Percentiles rank a stretch among this genome's conserved stretches.
Evolutionary conservation across 2,888 invertebrate genomes (phyloP).

Genomic region (Oasisia sp.): DNA sequence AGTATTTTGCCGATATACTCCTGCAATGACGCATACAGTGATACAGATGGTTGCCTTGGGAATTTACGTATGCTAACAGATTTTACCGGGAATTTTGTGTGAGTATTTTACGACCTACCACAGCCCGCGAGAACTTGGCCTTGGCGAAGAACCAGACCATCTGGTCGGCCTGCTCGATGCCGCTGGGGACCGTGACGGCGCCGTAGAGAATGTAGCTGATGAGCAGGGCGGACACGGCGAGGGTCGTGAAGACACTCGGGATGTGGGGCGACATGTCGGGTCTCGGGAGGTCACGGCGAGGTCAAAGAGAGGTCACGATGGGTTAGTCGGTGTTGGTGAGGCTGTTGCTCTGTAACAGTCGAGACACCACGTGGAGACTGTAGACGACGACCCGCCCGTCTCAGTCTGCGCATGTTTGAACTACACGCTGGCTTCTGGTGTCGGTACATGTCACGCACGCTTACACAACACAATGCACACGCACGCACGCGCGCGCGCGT

Average conservation of each 20-base stretch:
- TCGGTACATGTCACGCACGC: too few relatives aligned
- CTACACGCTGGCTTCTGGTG: too few relatives aligned
- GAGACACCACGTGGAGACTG: background rate
- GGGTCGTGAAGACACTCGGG: background rate
- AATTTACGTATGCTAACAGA: too few relatives aligned
- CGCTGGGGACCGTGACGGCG: slow-evolving; percentile 19
- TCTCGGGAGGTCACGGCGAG: background rate
- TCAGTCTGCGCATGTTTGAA: too few relatives aligned
- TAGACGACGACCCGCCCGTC: too few relatives aligned
- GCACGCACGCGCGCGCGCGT: too few relatives aligned
- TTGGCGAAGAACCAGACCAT: slow-evolving; percentile 31
- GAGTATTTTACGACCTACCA: slow-evolving; percentile 22
- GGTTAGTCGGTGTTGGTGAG: background rate
- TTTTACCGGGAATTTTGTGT: too few relatives aligned
- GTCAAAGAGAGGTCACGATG: background rate
- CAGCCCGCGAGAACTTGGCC: slow-evolving; percentile 26
- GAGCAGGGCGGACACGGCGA: slow-evolving; percentile 1
- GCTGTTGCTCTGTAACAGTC: background rate
- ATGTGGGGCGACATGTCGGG: background rate
- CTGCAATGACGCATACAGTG: too few relatives aligned
- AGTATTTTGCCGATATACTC: too few relatives aligned
- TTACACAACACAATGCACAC: too few relatives aligned
- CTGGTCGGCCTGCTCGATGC: slow-evolving; percentile 27
- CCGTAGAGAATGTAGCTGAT: slow-evolving; percentile 28
- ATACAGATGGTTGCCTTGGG: too few relatives aligned